Percentiles rank a stretch among this genome's conserved stretches.
These are phyloP conservation scores for Edolisoma coerulescens DNA, from an alignment of 2,113 vertebrate genomes.

Conservation along the genomic window DNA sequence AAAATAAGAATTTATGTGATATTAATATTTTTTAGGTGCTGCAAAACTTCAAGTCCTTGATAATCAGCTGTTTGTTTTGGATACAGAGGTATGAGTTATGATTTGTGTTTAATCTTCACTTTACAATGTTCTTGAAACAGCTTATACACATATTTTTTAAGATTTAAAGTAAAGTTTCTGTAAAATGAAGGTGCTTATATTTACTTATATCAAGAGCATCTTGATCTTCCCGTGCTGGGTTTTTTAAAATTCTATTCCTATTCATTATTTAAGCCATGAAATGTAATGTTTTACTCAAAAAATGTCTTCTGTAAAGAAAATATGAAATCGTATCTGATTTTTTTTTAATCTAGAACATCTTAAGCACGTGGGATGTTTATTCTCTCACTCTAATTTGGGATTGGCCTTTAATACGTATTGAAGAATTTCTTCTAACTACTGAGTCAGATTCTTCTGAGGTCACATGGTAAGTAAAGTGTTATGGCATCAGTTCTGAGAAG, in stretches of 20 bases:
- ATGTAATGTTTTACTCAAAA: neutral
- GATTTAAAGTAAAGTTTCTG: neutral
- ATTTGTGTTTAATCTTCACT: neutral
- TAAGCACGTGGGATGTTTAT: constrained; percentile 87
- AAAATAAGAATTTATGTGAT: neutral
- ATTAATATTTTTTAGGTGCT: constrained; percentile 73
- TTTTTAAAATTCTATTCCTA: neutral
- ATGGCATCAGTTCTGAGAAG: neutral
- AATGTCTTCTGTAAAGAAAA: neutral
- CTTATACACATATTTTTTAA: neutral
- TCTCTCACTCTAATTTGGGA: constrained; percentile 82
- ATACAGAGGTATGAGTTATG: constrained; percentile 79
- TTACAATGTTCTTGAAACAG: neutral
- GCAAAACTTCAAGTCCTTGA: constrained; percentile 84
- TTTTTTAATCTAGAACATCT: constrained; percentile 69
- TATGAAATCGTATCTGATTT: neutral
- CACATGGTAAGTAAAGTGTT: constrained; percentile 60
- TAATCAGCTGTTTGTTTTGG: constrained; percentile 85
- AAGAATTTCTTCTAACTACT: constrained; percentile 88
- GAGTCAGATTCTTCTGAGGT: constrained; percentile 83
- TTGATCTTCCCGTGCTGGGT: neutral
- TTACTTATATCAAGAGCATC: neutral
- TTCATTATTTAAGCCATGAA: neutral
- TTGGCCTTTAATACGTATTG: constrained; percentile 78
- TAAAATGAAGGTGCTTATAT: neutral